These are phyloP conservation scores for Chrysaora quinquecirrha DNA, from an alignment of 30 jellyfish, hydroid and myxozoan genomes.

Conservation along the genomic window DNA sequence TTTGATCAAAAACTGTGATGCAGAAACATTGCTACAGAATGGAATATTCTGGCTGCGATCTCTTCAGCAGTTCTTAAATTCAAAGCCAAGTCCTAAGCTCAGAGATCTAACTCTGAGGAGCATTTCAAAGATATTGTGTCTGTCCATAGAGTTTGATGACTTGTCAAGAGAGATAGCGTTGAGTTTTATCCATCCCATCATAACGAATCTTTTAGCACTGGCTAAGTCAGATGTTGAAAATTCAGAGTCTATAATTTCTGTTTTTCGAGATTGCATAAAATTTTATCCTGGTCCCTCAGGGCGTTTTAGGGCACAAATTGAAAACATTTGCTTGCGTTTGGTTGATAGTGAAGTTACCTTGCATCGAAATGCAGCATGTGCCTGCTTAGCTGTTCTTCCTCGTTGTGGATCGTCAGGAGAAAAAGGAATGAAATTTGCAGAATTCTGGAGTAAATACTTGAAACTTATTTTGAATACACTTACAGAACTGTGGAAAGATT, in stretches of 20 bases:
- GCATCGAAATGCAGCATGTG: conserved; percentile 1
- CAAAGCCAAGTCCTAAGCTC: conserved; percentile 9
- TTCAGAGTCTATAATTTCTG: background rate
- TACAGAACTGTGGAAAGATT: conserved; percentile 3
- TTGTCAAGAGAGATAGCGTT: conserved; percentile 40
- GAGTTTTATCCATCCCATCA: conserved; percentile 39
- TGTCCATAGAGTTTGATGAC: conserved; percentile 40
- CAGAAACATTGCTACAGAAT: conserved; percentile 29
- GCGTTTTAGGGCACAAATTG: conserved; percentile 48
- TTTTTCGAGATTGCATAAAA: conserved; percentile 24
- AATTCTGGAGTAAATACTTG: conserved; percentile 46
- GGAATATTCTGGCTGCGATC: conserved; percentile 56
- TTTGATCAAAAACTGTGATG: conserved; percentile 31
- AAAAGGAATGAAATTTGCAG: conserved; percentile 58
- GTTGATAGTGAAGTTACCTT: background rate
- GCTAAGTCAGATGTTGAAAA: conserved; percentile 4
- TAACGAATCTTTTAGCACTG: conserved; percentile 8
- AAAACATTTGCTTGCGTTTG: conserved; percentile 28
- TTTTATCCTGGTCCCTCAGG: conserved; percentile 69
- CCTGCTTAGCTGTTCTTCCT: conserved; percentile 51
- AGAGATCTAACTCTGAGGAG: conserved; percentile 9
- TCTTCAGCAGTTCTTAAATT: conserved; percentile 15
- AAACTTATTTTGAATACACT: conserved; percentile 20
- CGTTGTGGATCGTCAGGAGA: conserved; percentile 68
- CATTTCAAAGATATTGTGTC: conserved; percentile 2